phyloP scores from a whole-genome alignment of 2,797 vertebrate genomes.

The Oreortyx pictus region DNA sequence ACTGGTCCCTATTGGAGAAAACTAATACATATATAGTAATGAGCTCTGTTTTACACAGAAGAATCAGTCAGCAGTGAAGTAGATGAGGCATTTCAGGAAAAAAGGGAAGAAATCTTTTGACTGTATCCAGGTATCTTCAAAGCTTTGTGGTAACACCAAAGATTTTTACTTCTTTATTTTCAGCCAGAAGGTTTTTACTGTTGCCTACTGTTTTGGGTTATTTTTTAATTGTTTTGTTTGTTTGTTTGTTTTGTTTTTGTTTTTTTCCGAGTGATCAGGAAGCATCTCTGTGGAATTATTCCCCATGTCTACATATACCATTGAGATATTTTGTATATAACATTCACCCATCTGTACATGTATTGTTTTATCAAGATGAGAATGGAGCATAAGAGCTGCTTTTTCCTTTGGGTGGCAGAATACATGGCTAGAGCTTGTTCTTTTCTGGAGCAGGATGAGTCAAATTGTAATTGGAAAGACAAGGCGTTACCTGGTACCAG shows the following conservation, averaged over 20 bases:
- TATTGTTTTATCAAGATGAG: background rate
- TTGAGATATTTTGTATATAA: background rate
- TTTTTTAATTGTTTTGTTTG: background rate
- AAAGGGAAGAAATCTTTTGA: background rate
- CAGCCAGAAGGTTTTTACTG: background rate
- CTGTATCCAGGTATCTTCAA: background rate
- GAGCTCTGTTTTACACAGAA: background rate
- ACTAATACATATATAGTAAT: slow-evolving; percentile 12
- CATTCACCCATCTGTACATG: background rate
- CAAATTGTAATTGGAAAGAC: slow-evolving; percentile 33
- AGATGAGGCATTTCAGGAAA: background rate
- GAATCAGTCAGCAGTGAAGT: background rate
- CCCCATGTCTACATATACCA: background rate
- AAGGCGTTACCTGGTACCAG: slow-evolving; percentile 24
- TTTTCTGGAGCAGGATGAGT: background rate
- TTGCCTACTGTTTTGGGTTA: background rate
- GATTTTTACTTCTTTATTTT: background rate
- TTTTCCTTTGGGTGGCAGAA: slow-evolving; percentile 2
- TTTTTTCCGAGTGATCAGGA: background rate
- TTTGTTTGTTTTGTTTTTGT: background rate
- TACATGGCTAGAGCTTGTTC: background rate
- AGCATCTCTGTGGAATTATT: background rate
- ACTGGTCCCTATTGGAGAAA: slow-evolving; percentile 24
- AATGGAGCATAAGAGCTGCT: background rate
- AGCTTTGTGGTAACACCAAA: background rate